A percentile compares a stretch with the other conserved stretches of the same genome.
Evolutionary conservation across 1,140 invertebrate genomes (phyloP).

Genomic region (Ceratitis capitata): DNA sequence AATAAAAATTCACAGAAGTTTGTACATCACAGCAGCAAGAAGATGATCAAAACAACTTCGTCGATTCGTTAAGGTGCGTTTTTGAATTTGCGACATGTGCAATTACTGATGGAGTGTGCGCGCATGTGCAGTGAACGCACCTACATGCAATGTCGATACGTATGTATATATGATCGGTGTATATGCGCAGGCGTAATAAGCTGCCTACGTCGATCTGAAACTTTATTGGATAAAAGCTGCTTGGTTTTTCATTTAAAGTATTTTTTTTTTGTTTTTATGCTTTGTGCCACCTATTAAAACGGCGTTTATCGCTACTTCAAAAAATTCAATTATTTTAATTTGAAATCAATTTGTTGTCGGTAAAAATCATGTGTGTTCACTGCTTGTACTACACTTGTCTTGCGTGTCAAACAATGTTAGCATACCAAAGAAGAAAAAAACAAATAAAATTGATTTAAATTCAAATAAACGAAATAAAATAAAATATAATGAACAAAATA

Average conservation of each 20-base stretch:
- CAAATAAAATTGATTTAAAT: not conserved
- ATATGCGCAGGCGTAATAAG: not conserved
- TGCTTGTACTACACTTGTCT: not conserved
- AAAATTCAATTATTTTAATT: constrained; percentile 32
- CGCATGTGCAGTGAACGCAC: not conserved
- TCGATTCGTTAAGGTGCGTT: not conserved
- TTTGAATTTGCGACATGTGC: not conserved
- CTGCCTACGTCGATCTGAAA: not conserved
- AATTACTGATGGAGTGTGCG: not conserved
- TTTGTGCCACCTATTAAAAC: not conserved
- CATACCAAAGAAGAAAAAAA: not conserved
- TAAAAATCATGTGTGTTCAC: not conserved
- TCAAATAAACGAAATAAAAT: not conserved
- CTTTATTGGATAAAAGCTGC: not conserved
- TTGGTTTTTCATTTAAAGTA: not conserved
- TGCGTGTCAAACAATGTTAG: not conserved
- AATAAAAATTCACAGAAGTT: not conserved
- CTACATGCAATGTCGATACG: not conserved
- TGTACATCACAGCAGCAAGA: not conserved
- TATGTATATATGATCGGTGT: not conserved
- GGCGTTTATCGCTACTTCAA: not conserved
- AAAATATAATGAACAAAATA: too few species aligned
- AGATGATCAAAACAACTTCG: not conserved
- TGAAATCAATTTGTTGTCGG: constrained; percentile 29
- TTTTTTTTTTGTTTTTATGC: not conserved